Percentiles rank a stretch among this genome's conserved stretches.
phyloP scores from a whole-genome alignment of 2,797 vertebrate genomes.

The Liasis olivaceus region DNA sequence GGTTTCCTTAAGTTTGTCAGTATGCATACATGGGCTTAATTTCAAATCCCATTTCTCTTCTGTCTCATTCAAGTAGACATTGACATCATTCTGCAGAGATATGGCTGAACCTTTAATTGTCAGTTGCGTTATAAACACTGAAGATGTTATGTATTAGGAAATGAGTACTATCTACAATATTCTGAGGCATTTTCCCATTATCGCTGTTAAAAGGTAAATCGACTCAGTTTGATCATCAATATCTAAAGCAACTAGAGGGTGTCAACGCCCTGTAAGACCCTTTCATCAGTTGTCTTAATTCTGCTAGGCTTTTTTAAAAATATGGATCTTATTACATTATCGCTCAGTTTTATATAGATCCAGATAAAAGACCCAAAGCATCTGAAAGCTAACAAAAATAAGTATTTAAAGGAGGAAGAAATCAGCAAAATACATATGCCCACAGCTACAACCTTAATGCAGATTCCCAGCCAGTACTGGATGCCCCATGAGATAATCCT shows the following conservation, averaged over 20 bases:
- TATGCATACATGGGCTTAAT: not conserved
- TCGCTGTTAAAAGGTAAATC: not conserved
- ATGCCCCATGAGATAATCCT: not conserved
- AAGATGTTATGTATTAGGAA: not conserved
- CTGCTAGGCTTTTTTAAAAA: not conserved
- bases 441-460: not conserved
- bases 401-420: not conserved
- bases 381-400: not conserved
- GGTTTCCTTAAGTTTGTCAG: not conserved
- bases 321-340: not conserved
- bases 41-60: not conserved
- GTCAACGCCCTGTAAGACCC: not conserved
- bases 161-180: not conserved
- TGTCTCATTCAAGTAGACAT: not conserved
- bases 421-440: not conserved
- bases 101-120: not conserved
- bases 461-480: not conserved
- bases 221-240: not conserved
- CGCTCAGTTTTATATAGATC: not conserved
- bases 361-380: not conserved
- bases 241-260: not conserved
- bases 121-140: not conserved
- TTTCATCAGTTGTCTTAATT: conserved; percentile 7
- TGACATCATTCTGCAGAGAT: not conserved
- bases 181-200: not conserved